A percentile compares a stretch with the other conserved stretches of the same genome.
Evolutionary conservation across 2,888 invertebrate species (phyloP).

Genomic region (Acronicta psi): DNA sequence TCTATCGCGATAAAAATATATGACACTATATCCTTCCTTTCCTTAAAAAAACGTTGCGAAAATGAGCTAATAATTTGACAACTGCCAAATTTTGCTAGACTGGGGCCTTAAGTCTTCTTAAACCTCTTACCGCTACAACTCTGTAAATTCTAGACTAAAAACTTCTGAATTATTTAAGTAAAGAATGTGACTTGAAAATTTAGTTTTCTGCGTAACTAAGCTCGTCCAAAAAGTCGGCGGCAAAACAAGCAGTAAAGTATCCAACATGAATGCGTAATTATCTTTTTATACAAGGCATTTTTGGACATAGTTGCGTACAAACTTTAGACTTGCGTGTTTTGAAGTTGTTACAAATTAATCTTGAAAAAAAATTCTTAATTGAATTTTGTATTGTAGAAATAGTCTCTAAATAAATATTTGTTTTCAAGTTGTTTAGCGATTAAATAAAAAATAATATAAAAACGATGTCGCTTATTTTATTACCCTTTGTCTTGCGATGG

Average conservation of each 20-base stretch:
- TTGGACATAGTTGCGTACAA: slow-evolving; percentile 13
- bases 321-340: slow-evolving; percentile 9
- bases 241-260: slow-evolving; percentile 21
- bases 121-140: too few relatives aligned
- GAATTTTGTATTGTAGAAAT: slow-evolving; percentile 13
- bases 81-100: too few relatives aligned
- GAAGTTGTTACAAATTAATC: slow-evolving; percentile 1
- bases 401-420: slow-evolving; percentile 8
- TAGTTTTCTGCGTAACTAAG: background rate
- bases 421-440: background rate
- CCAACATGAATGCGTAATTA: slow-evolving; percentile 33
- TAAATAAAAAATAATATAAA: too few relatives aligned
- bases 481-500: too few relatives aligned
- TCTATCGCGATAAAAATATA: too few relatives aligned
- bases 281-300: slow-evolving; percentile 13
- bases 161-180: background rate
- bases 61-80: too few relatives aligned
- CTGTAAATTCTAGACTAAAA: background rate
- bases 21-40: too few relatives aligned
- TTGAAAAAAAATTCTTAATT: background rate
- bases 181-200: slow-evolving; percentile 8
- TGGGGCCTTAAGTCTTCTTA: too few relatives aligned
- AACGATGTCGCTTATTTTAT: too few relatives aligned
- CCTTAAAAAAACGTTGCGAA: too few relatives aligned
- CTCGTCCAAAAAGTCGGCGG: slow-evolving; percentile 2